phyloP scores from a whole-genome alignment of 2,113 vertebrate genomes.

The Junco hyemalis region DNA sequence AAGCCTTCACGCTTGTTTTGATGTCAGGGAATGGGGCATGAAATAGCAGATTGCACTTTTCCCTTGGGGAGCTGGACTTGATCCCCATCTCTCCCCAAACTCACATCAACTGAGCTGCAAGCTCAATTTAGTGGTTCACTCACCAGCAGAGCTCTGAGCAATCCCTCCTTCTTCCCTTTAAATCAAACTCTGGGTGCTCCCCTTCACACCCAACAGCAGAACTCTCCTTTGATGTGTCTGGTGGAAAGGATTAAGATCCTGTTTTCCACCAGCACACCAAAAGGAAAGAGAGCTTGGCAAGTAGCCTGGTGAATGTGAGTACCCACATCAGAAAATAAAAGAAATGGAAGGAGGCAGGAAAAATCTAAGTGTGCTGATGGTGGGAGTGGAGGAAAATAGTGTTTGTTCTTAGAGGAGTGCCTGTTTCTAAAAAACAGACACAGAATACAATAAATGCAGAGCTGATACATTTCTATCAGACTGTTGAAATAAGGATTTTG shows the following conservation, averaged over 20 bases:
- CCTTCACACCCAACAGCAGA: neutral
- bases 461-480: neutral
- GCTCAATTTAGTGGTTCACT: neutral
- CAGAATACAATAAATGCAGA: neutral
- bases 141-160: neutral
- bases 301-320: neutral
- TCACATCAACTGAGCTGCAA: neutral
- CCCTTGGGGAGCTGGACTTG: neutral
- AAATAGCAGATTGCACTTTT: neutral
- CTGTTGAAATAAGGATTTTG: neutral
- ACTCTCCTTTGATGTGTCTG: neutral
- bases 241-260: neutral
- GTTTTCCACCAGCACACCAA: neutral
- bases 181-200: neutral
- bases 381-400: fast-evolving
- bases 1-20: neutral
- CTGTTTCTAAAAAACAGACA: neutral
- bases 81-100: fast-evolving
- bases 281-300: neutral
- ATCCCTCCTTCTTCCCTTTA: neutral
- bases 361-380: neutral
- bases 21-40: neutral
- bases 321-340: neutral
- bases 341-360: neutral
- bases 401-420: neutral